phyloP scores from a whole-genome alignment of 2,888 invertebrate genomes.

The Agrotis exclamationis region DNA sequence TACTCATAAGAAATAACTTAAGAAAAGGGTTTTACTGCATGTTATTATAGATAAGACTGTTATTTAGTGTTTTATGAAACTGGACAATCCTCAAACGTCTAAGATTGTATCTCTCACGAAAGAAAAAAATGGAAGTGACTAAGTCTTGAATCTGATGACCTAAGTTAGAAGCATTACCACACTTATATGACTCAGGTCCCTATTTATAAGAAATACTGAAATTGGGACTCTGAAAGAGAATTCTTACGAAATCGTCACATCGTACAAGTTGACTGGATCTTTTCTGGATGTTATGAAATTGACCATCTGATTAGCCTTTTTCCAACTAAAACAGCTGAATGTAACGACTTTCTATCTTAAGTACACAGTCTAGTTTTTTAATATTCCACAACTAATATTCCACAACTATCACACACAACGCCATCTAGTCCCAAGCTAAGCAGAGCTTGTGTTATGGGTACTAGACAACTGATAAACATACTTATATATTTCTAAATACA shows the following conservation, averaged over 20 bases:
- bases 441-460: no score
- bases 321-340: background rate
- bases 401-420: no score
- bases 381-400: no score
- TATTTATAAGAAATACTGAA: background rate
- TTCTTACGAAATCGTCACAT: background rate
- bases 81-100: background rate
- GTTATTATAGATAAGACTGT: conserved; percentile 30
- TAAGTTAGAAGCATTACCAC: background rate
- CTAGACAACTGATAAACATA: no score
- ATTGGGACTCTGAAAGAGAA: background rate
- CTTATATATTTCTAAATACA: no score
- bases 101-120: background rate
- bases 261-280: background rate
- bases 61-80: conserved; percentile 13
- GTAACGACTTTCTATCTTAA: no score
- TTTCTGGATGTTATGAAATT: background rate
- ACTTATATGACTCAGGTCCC: background rate
- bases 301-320: background rate
- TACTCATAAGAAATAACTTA: conserved; percentile 34
- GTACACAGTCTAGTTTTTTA: no score
- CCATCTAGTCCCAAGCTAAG: no score
- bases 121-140: background rate
- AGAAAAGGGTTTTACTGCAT: conserved; percentile 4
- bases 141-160: background rate